phyloP scores from a whole-genome alignment of 2,113 vertebrate species.

The Scalopus aquaticus region DNA sequence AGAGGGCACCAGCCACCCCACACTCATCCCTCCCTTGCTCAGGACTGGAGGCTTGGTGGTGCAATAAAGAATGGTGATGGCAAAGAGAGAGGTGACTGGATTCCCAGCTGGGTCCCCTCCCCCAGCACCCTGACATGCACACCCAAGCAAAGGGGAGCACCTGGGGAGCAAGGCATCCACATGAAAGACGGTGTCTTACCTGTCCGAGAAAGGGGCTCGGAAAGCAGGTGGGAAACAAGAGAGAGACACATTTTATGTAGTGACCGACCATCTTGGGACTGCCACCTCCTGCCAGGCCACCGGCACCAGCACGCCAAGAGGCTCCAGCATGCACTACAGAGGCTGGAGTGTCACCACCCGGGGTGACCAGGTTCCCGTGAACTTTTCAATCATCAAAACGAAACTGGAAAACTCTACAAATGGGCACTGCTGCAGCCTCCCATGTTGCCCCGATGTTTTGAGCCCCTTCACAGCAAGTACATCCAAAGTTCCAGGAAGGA shows the following conservation, averaged over 20 bases:
- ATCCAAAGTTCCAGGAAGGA: background rate
- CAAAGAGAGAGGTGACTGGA: background rate
- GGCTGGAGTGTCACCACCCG: no score
- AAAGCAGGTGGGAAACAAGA: constrained; percentile 78
- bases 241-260: constrained; percentile 75
- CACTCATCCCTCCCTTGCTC: background rate
- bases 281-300: background rate
- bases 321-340: background rate
- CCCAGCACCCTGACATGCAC: constrained; percentile 66
- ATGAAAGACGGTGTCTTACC: constrained; percentile 77
- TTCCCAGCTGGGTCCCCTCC: background rate
- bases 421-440: background rate
- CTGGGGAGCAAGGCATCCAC: background rate
- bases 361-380: background rate
- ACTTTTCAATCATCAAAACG: background rate
- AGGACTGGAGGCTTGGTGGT: background rate
- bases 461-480: background rate
- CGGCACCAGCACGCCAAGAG: background rate
- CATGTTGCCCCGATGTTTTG: no score
- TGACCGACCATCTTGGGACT: background rate
- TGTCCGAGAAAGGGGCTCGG: constrained; percentile 75
- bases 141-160: background rate
- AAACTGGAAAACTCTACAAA: background rate
- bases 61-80: background rate
- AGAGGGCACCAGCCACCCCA: background rate